phyloP scores from a whole-genome alignment of 1,140 invertebrate species.

The Aphaenogaster rudis region DNA sequence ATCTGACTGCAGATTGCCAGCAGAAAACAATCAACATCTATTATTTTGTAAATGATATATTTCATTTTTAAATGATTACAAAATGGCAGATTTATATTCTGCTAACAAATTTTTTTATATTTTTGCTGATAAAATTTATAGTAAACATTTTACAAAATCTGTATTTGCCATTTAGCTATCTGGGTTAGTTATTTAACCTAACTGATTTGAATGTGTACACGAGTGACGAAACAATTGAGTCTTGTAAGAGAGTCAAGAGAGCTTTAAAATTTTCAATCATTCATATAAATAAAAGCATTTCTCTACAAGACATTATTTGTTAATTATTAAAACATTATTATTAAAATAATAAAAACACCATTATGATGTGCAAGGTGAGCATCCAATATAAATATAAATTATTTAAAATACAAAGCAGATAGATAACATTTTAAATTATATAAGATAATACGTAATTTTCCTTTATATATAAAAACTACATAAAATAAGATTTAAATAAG shows the following conservation, averaged over 20 bases:
- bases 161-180: neutral
- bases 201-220: constrained; percentile 3
- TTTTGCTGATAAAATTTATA: neutral
- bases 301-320: neutral
- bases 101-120: neutral
- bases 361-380: neutral
- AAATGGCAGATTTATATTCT: too few relatives aligned
- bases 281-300: neutral
- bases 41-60: neutral
- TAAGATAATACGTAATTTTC: neutral
- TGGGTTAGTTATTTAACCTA: neutral
- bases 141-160: neutral
- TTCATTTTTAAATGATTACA: too few relatives aligned
- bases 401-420: neutral
- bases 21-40: neutral
- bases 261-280: neutral
- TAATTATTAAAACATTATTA: constrained; percentile 7
- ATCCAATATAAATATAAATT: constrained; percentile 7
- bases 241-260: neutral
- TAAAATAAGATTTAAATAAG: neutral
- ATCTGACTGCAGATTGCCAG: neutral
- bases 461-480: neutral
- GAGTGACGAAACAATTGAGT: neutral
- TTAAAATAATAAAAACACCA: neutral
- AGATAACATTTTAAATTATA: neutral